phyloP scores from a whole-genome alignment of 2,888 invertebrate species.

The Caenorhabditis sp. region DNA sequence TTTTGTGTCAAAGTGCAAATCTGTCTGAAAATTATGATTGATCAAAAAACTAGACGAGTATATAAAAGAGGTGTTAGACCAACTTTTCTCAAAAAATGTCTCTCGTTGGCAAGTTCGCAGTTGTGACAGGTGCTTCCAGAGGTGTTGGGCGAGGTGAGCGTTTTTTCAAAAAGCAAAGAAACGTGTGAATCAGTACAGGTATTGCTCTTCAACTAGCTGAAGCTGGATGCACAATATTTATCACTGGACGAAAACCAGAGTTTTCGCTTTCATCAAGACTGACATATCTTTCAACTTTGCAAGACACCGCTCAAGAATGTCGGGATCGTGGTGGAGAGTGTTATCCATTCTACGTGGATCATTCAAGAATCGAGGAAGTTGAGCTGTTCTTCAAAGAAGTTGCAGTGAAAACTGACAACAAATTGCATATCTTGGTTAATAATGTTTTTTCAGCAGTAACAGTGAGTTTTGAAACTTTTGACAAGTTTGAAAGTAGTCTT shows the following conservation, averaged over 20 bases:
- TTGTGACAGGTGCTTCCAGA: conserved; percentile 53
- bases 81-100: conserved; percentile 15
- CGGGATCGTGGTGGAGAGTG: conserved; percentile 34
- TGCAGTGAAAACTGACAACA: conserved; percentile 70
- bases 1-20: too few relatives aligned
- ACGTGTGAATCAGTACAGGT: too few relatives aligned
- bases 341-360: conserved; percentile 32
- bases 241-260: conserved; percentile 67
- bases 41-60: too few relatives aligned
- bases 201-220: conserved; percentile 72
- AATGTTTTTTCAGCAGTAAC: conserved; percentile 71
- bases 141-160: conserved; percentile 47
- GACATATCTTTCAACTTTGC: conserved; percentile 50
- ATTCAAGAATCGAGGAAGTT: conserved; percentile 38
- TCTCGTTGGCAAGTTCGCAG: conserved; percentile 33
- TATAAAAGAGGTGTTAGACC: not conserved
- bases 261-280: conserved; percentile 20
- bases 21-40: too few relatives aligned
- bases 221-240: conserved; percentile 73
- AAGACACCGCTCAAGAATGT: conserved; percentile 52
- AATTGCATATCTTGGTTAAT: conserved; percentile 73
- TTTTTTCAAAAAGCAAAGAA: too few relatives aligned
- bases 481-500: not conserved
- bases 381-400: conserved; percentile 71
- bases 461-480: conserved; percentile 18